phyloP scores from a whole-genome alignment of 1,140 invertebrate species.

The Tachypleus tridentatus region DNA sequence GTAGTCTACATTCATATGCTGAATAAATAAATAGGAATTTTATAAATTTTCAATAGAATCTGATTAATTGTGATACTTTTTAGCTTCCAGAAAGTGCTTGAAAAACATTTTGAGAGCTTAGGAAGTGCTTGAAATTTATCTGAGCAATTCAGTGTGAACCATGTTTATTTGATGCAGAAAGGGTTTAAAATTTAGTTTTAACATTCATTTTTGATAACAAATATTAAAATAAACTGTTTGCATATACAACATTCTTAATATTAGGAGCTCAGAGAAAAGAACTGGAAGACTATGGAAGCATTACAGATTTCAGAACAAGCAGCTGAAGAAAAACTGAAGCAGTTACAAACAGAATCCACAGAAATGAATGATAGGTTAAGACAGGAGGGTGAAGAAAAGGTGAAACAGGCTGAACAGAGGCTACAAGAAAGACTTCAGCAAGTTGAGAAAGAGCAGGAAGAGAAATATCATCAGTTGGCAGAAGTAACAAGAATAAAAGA shows the following conservation, averaged over 20 bases:
- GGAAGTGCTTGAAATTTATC: no score
- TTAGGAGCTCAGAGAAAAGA: constrained; percentile 58
- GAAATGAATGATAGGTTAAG: constrained; percentile 1
- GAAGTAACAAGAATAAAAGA: background rate
- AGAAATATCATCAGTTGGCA: background rate
- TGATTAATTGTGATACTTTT: no score
- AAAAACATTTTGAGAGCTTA: no score
- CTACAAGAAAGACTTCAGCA: constrained; percentile 6
- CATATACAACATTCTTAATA: background rate
- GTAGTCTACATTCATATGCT: no score
- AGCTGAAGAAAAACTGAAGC: constrained; percentile 29
- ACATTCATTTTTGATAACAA: no score
- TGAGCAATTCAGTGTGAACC: no score
- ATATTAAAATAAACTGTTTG: no score
- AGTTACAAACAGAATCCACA: constrained; percentile 8
- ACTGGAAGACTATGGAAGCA: constrained; percentile 78
- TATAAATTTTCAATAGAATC: no score
- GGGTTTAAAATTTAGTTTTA: no score
- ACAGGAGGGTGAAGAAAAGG: constrained; percentile 8
- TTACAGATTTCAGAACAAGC: constrained; percentile 55
- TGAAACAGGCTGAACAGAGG: constrained; percentile 1
- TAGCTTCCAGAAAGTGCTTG: no score
- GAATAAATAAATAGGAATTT: no score
- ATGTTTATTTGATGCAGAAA: no score
- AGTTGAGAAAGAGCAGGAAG: background rate